Percentiles rank a stretch among this genome's conserved stretches.
Conservation (phyloP, 2,113 vertebrate genomes). For the Sisor rabdophorus region DNA sequence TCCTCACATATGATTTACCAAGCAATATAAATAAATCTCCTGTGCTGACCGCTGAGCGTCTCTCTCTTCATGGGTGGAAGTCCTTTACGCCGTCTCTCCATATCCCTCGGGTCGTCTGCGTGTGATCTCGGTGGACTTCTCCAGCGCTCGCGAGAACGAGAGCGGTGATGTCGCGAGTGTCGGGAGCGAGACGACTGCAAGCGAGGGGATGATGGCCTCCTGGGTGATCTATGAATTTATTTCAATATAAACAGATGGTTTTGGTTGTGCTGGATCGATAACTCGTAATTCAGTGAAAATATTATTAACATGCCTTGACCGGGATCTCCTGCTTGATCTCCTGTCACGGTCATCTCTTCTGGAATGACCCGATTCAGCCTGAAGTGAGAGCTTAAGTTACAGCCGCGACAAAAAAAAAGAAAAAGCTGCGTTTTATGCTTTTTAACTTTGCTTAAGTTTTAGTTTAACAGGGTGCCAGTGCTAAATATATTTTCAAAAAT, state of each 20-base stretch:
- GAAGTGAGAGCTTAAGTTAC: neutral
- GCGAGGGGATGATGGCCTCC: slow-evolving; percentile 58
- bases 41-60: slow-evolving; percentile 81
- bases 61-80: slow-evolving; percentile 85
- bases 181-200: slow-evolving; percentile 80
- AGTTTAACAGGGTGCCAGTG: neutral
- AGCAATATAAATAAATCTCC: neutral
- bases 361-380: slow-evolving; percentile 79
- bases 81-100: slow-evolving; percentile 85
- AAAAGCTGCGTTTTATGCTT: neutral
- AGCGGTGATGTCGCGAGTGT: slow-evolving; percentile 77
- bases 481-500: neutral
- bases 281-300: no score
- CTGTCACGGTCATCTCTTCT: slow-evolving; percentile 75
- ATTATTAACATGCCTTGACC: slow-evolving; percentile 72
- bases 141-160: slow-evolving; percentile 80
- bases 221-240: slow-evolving; percentile 77
- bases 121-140: slow-evolving; percentile 79
- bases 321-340: slow-evolving; percentile 75
- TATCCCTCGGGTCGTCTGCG: slow-evolving; percentile 80
- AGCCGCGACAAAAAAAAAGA: neutral
- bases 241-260: neutral
- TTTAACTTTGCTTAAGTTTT: neutral
- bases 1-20: no score
- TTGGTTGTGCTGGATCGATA: no score